Evolutionary conservation across 2,888 invertebrate species (phyloP), one percentile per base, ranked within the genome.

Genomic region (Heliothis peltigera): DNA sequence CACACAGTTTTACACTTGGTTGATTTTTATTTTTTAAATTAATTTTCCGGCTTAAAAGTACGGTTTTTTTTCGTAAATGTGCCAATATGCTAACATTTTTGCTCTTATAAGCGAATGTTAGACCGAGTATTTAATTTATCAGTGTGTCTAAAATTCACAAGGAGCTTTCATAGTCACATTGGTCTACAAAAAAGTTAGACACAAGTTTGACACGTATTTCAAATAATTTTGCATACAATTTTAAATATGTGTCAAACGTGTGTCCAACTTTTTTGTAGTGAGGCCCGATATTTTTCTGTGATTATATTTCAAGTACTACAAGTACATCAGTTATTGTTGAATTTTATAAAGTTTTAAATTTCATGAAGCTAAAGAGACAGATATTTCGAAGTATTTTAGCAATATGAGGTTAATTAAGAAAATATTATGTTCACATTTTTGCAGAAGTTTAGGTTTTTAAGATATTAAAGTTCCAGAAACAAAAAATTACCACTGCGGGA

Each of bases 1-100:
- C 59, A 65, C 42, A 46, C 58, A 19, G 44, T 49, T 42, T 53
- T 46, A 63, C 25, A 70, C 59, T 63, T 74, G 70, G 74, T 70
- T 70, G 70, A 57, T 65, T 61, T 64, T 25, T 19, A 32, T 15
- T 1, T 17, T 22, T 1, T 44, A n/a, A n/a, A n/a, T 1, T 22
- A 17, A 18, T 8, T 19, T 43, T 42, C 18, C 7, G n/a, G 18
- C 10, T 6, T 19, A 7, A 43, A 25, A 25, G 4, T 7, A 46
- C n/a, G 12, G 15, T 42, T 57, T 47, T 49, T n/a, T 1, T 39
- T n/a, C 39, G 15, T 39, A 6, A 32, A 32, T 39, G 39, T 39
- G 39, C 39, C 39, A 39, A 25, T 4, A 25, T 25, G 25, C 6
- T 4, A 25, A 39, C n/a, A 5, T 39, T 39, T 15, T n/a, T 15